Conservation (phyloP, 2,797 vertebrate genomes). For the Sebastolobus alascanus region DNA sequence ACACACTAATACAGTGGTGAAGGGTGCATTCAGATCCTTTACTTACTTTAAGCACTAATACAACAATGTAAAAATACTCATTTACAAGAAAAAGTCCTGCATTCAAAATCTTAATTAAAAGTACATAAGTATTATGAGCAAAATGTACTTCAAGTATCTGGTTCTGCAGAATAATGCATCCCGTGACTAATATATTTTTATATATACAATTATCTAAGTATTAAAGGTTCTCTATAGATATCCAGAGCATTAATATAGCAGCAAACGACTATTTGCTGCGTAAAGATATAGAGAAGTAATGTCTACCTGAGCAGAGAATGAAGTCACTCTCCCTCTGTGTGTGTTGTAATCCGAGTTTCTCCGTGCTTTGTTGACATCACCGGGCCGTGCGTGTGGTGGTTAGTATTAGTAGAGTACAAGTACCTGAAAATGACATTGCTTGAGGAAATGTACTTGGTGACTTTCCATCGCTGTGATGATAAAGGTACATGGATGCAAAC, state of each 20-base stretch:
- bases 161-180: neutral
- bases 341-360: too few species aligned
- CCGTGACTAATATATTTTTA: neutral
- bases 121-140: neutral
- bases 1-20: neutral
- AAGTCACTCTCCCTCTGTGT: too few species aligned
- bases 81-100: too few species aligned
- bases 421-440: too few species aligned
- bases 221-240: too few species aligned
- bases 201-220: neutral
- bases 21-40: neutral
- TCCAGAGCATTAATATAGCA: too few species aligned
- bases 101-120: neutral
- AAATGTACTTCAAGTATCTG: neutral
- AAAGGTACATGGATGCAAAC: neutral
- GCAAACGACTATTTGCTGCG: too few species aligned
- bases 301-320: too few species aligned
- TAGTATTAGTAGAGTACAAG: too few species aligned
- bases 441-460: neutral
- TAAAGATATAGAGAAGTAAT: too few species aligned
- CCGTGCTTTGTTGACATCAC: too few species aligned
- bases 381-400: too few species aligned
- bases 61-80: neutral
- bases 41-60: neutral
- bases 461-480: neutral